Evolutionary conservation across 2,113 vertebrate species (phyloP), one percentile per base, ranked within the genome.

Genomic region (Cnemophilus loriae): DNA sequence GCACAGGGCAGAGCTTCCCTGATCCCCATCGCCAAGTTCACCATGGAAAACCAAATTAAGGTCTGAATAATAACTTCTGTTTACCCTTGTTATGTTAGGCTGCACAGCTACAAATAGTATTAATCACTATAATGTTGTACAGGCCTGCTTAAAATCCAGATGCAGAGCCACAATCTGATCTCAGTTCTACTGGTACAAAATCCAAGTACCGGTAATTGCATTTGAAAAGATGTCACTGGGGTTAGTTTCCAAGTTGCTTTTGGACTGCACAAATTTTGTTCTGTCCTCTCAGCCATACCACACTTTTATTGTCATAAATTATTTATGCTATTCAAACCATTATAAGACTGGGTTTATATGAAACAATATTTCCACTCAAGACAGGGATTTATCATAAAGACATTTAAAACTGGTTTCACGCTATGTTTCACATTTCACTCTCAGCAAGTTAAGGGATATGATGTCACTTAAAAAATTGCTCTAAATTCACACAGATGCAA

Each of bases 111-210:
- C 92, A 96, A 95, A 96, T 68, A 95, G 76, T 86, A 90, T 95
- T 94, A 96, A 96, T 95, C 88, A 93, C 44, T 59, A 42, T 93
- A 96, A 96, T 75, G 52, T 35, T 89, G 64, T 26, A 88, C 92
- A 95, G 92, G 80, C 95, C 96, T 71, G 55, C 57, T 90, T 78
- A 74, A 95, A 89, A 92, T 53, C 88, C 95, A 96, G 96, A 96
- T 75, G 86, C 79, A 93, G 75, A 90, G 76, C 32, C 83, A 71
- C 96, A 95, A 60, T 95, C 90, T 95, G 71, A 93, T 96, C 90
- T 95, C 82, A 60, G 79, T 86, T 86, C 32, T 5, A 84, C 17
- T 87, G 85, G 83, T 81, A 75, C 44, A 90, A 93, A 90, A 44
- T 78, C 73, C 84, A 86, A 93, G 86, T 18, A 89, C 83, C 24